Evolutionary conservation across 2,797 vertebrate species (phyloP).

Genomic region (Pseudotriccus pelzelni): DNA sequence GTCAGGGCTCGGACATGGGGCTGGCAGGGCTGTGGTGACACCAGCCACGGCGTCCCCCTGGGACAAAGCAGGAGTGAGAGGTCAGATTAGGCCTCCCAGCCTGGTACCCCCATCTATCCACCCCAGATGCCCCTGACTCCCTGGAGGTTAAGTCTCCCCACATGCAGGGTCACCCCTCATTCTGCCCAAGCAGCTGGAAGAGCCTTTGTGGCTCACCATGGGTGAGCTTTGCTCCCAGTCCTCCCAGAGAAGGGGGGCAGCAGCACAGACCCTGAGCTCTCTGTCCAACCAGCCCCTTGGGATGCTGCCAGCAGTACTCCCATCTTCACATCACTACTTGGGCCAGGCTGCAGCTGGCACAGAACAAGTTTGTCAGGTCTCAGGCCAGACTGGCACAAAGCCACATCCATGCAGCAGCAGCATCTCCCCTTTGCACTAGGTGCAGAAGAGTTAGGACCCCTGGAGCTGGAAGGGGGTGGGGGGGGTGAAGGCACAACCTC

Average conservation of each 20-base stretch:
- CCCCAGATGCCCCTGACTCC: not conserved
- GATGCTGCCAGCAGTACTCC: not conserved
- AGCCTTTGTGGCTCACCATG: not conserved
- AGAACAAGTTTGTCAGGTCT: not conserved
- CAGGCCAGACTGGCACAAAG: not conserved
- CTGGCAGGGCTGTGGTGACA: not conserved
- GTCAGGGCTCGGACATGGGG: not conserved
- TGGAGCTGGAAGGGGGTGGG: not conserved
- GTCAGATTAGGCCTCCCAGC: not conserved
- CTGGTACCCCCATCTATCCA: not conserved
- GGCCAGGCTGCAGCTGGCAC: not conserved
- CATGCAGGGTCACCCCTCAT: fast-evolving
- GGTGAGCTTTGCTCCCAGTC: not conserved
- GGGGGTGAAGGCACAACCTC: not conserved
- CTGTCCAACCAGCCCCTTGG: fast-evolving
- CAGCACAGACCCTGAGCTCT: fast-evolving
- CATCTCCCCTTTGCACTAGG: not conserved
- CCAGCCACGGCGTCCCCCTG: fast-evolving
- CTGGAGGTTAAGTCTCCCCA: not conserved
- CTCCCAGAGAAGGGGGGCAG: not conserved
- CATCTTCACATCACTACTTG: fast-evolving
- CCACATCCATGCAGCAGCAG: not conserved
- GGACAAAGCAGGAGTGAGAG: not conserved
- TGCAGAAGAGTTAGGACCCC: not conserved
- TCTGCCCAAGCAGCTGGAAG: not conserved